phyloP scores from a whole-genome alignment of 2,113 vertebrate species.

The Eulacestoma nigropectus region DNA sequence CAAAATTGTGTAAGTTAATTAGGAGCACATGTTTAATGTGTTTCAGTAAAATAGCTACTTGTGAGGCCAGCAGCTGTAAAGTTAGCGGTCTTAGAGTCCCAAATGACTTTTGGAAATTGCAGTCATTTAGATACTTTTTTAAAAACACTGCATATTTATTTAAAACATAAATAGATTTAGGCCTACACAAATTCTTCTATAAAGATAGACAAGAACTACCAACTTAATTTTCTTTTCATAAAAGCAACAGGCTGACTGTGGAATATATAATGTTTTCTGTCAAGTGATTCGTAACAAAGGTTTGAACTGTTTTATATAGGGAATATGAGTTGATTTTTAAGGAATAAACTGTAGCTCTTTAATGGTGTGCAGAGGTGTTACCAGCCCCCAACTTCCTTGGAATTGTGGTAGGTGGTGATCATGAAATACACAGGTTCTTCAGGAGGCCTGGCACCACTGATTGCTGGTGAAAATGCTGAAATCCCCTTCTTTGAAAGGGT shows the following conservation, averaged over 20 bases:
- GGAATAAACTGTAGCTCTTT: neutral
- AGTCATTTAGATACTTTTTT: neutral
- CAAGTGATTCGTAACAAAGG: neutral
- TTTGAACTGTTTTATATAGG: neutral
- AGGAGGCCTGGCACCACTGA: neutral
- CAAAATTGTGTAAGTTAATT: neutral
- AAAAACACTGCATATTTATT: neutral
- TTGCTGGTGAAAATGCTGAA: neutral
- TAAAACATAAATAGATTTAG: neutral
- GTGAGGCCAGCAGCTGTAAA: neutral
- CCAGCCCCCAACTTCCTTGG: neutral
- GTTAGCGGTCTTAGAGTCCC: neutral
- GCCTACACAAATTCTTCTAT: neutral
- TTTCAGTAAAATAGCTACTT: neutral
- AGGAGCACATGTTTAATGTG: neutral
- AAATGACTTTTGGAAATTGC: neutral
- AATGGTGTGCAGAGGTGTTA: neutral
- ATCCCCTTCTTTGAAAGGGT: neutral
- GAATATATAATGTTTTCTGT: neutral
- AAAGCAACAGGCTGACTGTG: neutral
- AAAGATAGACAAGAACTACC: neutral
- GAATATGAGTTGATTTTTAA: neutral
- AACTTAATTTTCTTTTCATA: neutral
- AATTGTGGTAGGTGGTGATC: neutral
- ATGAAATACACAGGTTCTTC: neutral